These are phyloP conservation scores for Sycon ciliatum DNA, from an alignment of 37 sponge, comb jelly and placozoan species.

Conservation along the genomic window DNA sequence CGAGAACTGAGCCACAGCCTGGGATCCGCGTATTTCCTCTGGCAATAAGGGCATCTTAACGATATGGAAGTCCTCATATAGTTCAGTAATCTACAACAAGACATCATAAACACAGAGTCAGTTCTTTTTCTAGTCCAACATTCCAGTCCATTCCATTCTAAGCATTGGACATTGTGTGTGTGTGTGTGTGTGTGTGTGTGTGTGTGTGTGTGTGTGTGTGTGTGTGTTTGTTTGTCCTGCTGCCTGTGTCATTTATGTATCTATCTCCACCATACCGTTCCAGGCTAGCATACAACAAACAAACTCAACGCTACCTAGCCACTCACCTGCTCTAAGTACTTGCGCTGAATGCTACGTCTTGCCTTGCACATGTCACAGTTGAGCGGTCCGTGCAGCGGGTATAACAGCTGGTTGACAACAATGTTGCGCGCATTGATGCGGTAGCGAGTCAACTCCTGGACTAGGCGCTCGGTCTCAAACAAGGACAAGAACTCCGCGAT, in stretches of 20 bases:
- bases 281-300: too few species aligned
- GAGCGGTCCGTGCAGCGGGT: slow-evolving; percentile 44
- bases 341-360: slow-evolving; percentile 68
- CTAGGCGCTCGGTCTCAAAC: slow-evolving; percentile 91
- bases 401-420: slow-evolving; percentile 85
- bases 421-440: slow-evolving; percentile 88
- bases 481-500: slow-evolving; percentile 96
- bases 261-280: too few species aligned
- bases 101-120: not conserved
- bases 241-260: too few species aligned
- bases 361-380: slow-evolving; percentile 72
- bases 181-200: too few species aligned
- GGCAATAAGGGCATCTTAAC: slow-evolving; percentile 78
- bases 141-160: too few species aligned
- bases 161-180: too few species aligned
- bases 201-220: too few species aligned
- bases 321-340: slow-evolving; percentile 87
- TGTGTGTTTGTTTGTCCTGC: too few species aligned
- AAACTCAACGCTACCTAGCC: too few species aligned
- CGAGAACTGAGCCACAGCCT: slow-evolving; percentile 60
- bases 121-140: not conserved
- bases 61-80: slow-evolving; percentile 96
- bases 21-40: slow-evolving; percentile 74
- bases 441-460: slow-evolving; percentile 80
- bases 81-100: slow-evolving; percentile 59